Conservation (phyloP, 2,797 vertebrate genomes). For the Lepilemur ruficaudatus region DNA sequence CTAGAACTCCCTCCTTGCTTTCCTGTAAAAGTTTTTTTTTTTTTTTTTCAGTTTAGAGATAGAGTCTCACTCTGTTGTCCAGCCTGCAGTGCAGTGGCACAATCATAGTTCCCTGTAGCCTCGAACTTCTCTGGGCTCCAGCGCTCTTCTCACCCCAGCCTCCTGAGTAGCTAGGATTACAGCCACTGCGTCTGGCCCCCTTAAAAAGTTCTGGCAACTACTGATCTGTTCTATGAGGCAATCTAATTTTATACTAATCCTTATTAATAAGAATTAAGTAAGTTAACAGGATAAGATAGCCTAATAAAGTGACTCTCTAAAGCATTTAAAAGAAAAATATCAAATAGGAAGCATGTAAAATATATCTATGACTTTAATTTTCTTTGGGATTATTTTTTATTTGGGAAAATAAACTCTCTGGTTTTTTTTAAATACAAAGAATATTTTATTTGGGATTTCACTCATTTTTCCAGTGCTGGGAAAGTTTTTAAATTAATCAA, state of each 20-base stretch:
- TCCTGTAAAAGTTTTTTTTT: not conserved
- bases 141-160: not conserved
- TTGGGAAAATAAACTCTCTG: constrained; percentile 11
- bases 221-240: not conserved
- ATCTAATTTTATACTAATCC: not conserved
- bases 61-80: not conserved
- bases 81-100: not conserved
- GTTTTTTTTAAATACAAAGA: constrained; percentile 25
- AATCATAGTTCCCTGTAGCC: not conserved
- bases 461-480: not conserved
- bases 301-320: constrained; percentile 26
- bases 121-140: not conserved
- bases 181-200: not conserved
- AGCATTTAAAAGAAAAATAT: constrained; percentile 45
- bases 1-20: not conserved
- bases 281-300: not conserved
- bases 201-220: not conserved
- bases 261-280: not conserved
- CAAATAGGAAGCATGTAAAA: not conserved
- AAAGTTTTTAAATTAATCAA: constrained; percentile 5
- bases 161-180: not conserved
- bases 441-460: not conserved
- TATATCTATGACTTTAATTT: not conserved
- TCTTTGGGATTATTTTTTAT: constrained; percentile 4
- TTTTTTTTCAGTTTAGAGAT: not conserved